phyloP scores from a whole-genome alignment of 2,888 invertebrate genomes.

The Hofmannophila pseudospretella region DNA sequence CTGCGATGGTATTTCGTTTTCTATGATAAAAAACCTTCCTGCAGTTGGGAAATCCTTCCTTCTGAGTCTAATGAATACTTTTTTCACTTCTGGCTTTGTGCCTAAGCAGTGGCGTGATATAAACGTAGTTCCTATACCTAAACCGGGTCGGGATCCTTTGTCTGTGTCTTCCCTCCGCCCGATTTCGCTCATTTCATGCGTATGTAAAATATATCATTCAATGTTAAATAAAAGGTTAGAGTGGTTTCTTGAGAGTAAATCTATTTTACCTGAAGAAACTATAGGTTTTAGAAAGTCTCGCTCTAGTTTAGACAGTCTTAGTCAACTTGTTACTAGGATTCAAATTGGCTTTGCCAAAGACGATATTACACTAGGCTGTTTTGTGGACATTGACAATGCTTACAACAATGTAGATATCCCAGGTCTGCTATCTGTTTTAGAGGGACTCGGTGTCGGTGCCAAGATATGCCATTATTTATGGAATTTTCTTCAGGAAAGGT shows the following conservation, averaged over 20 bases:
- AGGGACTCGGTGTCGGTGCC: too few relatives aligned
- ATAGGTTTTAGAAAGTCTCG: too few relatives aligned
- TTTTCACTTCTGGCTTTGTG: background rate
- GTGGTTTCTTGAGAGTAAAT: conserved; percentile 13
- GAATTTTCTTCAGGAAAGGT: too few relatives aligned
- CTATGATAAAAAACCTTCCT: background rate
- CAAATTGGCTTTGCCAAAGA: too few relatives aligned
- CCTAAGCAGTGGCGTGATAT: background rate
- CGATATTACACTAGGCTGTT: too few relatives aligned
- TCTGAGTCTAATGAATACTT: background rate
- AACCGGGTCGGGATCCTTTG: background rate
- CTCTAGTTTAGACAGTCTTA: too few relatives aligned
- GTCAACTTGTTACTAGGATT: too few relatives aligned
- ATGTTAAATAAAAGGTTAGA: conserved; percentile 9
- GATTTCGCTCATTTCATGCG: background rate
- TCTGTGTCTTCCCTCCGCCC: background rate
- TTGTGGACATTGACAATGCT: too few relatives aligned
- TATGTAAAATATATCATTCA: background rate
- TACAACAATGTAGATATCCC: too few relatives aligned
- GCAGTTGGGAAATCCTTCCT: background rate
- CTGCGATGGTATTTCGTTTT: background rate
- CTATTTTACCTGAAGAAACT: too few relatives aligned
- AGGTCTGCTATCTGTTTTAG: too few relatives aligned
- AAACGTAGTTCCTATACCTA: background rate
- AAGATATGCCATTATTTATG: too few relatives aligned